Evolutionary conservation across 2,113 vertebrate genomes (phyloP), one percentile per base, ranked within the genome.

Genomic region (Hippocampus barbouri): DNA sequence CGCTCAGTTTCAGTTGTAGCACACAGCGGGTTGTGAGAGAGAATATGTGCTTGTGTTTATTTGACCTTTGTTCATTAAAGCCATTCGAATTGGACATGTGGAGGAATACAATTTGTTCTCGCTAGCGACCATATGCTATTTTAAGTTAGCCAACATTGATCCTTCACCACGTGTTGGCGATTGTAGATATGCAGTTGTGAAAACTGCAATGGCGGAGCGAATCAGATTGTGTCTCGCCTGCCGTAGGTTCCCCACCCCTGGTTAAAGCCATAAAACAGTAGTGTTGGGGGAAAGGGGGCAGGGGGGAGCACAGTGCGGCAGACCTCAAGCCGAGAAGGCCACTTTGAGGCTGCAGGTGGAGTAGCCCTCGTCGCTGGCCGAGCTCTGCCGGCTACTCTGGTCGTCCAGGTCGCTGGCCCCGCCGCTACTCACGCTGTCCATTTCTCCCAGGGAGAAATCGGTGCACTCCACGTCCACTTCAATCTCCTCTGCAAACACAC

Each of bases 391-490:
- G 92, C 96, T 98, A 94, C 95, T 98, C 91, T 95, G 96, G 93
- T 98, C 96, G 69, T 98, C 96, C 90, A 97, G 94, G 93, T 98
- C 96, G 86, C 96, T 97, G 83, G 94, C 93, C 90, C 96, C 95
- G 91, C 94, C 94, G 91, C 93, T 96, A 87, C 96, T 96, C 83
- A 95, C 93, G 91, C 91, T 96, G 94, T 97, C 95, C 93, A 95
- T 93, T 90, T 98, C 96, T 95, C 95, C 94, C 94, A 95, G 94
- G 94, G 95, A 98, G 95, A 98, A 97, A 90, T 97, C 95, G 87
- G 95, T 97, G 94, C 95, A 97, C 94, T 97, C 96, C 82, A 98
- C 95, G 0, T 98, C 96, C 78, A 98, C 95, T 92, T 97, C 96
- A 74, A 98, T 97, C 89, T 98, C 96, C 87, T 98, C 96, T 98